Base-by-base conservation (phyloP, 2,888 invertebrate genomes). In the Cyclophora albipunctata region DNA sequence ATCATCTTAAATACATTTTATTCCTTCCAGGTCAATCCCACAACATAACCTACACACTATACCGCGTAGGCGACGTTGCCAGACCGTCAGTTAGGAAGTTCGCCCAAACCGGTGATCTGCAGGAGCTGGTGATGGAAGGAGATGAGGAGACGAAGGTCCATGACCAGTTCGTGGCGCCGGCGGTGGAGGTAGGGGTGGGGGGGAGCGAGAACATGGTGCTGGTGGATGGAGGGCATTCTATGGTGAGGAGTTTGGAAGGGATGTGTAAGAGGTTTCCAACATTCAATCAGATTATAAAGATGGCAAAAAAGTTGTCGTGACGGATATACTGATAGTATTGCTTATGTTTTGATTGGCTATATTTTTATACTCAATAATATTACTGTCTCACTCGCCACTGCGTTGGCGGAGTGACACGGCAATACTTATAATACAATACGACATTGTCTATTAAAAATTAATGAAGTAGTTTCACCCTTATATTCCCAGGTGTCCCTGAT, bases 221-320 rank as follows among this genome's bases (percentile, higher is more conserved):
- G 78, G 93, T 96, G 52, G 96, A 97, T 81, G 95, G 95, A 58
- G 93, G 92, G 75, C 96, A 97, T 86, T 95, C 95, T 55, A 86
- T 92, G 90, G 94, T 92, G 66, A 81, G 78, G 47, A 37, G 37
- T 37, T 37, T 37, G 5, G 37, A 37, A n/a, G n/a, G n/a, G n/a
- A n/a, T n/a, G n/a, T n/a, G n/a, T n/a, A n/a, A n/a, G n/a, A n/a
- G n/a, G n/a, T n/a, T n/a, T n/a, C n/a, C n/a, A n/a, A n/a, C n/a
- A n/a, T n/a, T n/a, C n/a, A n/a, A n/a, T n/a, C n/a, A n/a, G n/a
- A n/a, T n/a, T n/a, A n/a, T n/a, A n/a, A n/a, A n/a, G n/a, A n/a
- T n/a, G n/a, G n/a, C n/a, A n/a, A n/a, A n/a, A n/a, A n/a, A n/a
- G n/a, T n/a, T n/a, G n/a, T n/a, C n/a, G n/a, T n/a, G n/a, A n/a